Evolutionary conservation across 2,113 vertebrate species (phyloP).

Genomic region (Petroica traversi): DNA sequence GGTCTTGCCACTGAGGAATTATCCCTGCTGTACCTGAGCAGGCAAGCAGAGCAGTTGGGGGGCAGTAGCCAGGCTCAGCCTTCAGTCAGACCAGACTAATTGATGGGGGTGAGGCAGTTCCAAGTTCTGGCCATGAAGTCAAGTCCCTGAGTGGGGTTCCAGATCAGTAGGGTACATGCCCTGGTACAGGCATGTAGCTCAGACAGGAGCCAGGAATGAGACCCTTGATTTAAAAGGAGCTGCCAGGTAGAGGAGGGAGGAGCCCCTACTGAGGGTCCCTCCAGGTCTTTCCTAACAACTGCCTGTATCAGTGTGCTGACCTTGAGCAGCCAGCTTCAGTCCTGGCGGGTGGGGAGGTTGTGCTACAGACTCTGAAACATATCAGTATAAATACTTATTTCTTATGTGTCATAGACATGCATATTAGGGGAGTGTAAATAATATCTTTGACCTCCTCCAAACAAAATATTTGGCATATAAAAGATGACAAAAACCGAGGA

Average conservation of each 20-base stretch:
- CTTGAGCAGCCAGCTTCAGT: background rate
- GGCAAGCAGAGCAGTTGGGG: background rate
- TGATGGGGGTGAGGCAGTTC: background rate
- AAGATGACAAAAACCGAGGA: background rate
- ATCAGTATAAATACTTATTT: background rate
- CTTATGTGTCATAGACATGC: background rate
- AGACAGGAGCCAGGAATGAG: background rate
- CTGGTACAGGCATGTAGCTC: background rate
- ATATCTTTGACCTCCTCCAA: background rate
- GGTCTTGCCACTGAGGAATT: background rate
- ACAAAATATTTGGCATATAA: background rate
- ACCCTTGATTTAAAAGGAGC: background rate
- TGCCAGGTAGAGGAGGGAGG: background rate
- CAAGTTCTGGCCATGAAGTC: background rate
- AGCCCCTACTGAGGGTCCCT: background rate
- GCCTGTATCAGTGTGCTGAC: background rate
- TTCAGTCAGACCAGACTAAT: too few species aligned
- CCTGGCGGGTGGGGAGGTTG: background rate
- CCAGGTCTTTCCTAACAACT: background rate
- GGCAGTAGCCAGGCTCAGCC: background rate
- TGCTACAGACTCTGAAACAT: background rate
- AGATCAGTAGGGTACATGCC: accelerated
- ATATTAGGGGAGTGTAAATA: background rate
- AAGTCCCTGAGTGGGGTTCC: too few species aligned
- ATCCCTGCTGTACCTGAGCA: background rate